A percentile compares a stretch with the other conserved stretches of the same genome.
Evolutionary conservation across 1,140 invertebrate species (phyloP).

Genomic region (Apis dorsata): DNA sequence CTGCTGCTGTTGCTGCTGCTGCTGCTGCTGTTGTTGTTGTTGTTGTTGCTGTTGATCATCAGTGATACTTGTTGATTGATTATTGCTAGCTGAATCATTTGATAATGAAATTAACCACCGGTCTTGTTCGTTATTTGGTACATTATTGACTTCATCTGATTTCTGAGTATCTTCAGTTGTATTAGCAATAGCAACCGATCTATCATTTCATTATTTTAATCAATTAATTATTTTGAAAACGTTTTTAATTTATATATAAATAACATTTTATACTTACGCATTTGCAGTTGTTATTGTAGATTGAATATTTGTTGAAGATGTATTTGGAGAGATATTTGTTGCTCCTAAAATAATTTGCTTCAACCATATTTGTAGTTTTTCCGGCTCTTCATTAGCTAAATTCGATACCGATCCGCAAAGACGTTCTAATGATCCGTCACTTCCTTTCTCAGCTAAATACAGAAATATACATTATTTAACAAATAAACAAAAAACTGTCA

Average conservation of each 20-base stretch:
- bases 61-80: constrained; percentile 68
- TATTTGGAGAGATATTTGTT: constrained; percentile 74
- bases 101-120: constrained; percentile 68
- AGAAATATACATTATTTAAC: not conserved
- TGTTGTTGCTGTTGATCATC: constrained; percentile 60
- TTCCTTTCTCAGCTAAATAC: constrained; percentile 79
- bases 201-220: not conserved
- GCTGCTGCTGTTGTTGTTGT: constrained; percentile 71
- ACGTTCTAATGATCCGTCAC: constrained; percentile 84
- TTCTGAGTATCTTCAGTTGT: constrained; percentile 58
- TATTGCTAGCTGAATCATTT: constrained; percentile 61
- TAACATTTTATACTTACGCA: constrained; percentile 20
- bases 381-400: constrained; percentile 84
- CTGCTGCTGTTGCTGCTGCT: constrained; percentile 32
- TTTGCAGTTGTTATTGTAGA: constrained; percentile 68
- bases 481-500: not conserved
- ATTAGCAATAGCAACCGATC: constrained; percentile 47
- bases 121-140: constrained; percentile 67
- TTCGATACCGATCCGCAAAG: constrained; percentile 86
- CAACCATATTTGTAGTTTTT: constrained; percentile 86
- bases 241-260: too few species aligned
- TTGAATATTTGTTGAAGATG: constrained; percentile 76
- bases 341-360: constrained; percentile 84
- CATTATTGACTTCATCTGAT: constrained; percentile 63
- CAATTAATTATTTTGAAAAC: not conserved